A percentile compares a stretch with the other conserved stretches of the same genome.
Evolutionary conservation across 1,140 invertebrate genomes (phyloP).

Genomic region (Drosophila chauvacae): DNA sequence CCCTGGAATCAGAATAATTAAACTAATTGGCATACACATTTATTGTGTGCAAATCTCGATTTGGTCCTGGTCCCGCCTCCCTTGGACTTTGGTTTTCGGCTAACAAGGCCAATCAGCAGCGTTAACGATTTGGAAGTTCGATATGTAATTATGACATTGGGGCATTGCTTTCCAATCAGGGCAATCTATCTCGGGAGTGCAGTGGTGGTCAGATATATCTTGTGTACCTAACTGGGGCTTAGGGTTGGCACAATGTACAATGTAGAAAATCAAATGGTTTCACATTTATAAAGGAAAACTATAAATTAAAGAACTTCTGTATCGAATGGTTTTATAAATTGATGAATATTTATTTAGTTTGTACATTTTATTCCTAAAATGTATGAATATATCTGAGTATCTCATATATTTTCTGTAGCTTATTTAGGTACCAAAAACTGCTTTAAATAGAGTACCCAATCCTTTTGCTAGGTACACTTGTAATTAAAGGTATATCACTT

Average conservation of each 20-base stretch:
- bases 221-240: not conserved
- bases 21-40: slow-evolving; percentile 52
- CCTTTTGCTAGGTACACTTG: too few relatives aligned
- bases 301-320: too few relatives aligned
- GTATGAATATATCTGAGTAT: too few relatives aligned
- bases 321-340: not conserved
- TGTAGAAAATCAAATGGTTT: not conserved
- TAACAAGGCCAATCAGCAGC: slow-evolving; percentile 45
- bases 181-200: not conserved
- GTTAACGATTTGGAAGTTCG: slow-evolving; percentile 39
- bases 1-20: slow-evolving; percentile 33
- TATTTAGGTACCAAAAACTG: too few relatives aligned
- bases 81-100: not conserved
- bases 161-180: slow-evolving; percentile 43
- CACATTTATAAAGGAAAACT: not conserved
- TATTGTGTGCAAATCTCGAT: slow-evolving; percentile 44
- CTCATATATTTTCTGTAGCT: too few relatives aligned
- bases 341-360: too few relatives aligned
- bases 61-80: not conserved
- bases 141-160: slow-evolving; percentile 46
- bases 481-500: too few relatives aligned
- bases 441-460: too few relatives aligned
- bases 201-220: not conserved
- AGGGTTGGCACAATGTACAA: not conserved
- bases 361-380: too few relatives aligned